Evolutionary conservation across 2,888 invertebrate species (phyloP).

Genomic region (Nomada goodeniana): DNA sequence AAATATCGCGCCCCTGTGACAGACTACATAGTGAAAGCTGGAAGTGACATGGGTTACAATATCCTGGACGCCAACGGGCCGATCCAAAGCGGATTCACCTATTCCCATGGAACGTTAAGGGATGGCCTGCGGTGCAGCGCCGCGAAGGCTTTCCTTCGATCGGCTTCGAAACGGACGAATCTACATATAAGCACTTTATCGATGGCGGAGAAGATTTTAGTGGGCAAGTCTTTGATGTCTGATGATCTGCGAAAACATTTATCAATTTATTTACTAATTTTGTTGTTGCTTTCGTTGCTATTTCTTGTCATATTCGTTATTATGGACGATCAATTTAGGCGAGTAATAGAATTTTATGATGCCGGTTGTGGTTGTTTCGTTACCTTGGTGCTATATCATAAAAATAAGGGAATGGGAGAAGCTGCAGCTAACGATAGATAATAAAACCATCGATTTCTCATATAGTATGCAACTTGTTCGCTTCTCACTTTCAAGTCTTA

Average conservation of each 20-base stretch:
- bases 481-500: too few relatives aligned
- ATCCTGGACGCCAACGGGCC: constrained; percentile 91
- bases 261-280: not conserved
- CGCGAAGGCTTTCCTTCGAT: constrained; percentile 92
- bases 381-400: too few relatives aligned
- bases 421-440: too few relatives aligned
- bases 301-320: not conserved
- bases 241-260: not conserved
- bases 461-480: too few relatives aligned
- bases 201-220: constrained; percentile 89
- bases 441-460: too few relatives aligned
- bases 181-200: constrained; percentile 90
- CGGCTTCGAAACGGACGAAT: constrained; percentile 88
- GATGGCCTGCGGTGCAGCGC: constrained; percentile 93
- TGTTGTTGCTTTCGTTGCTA: not conserved
- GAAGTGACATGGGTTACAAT: constrained; percentile 89
- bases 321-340: not conserved
- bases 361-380: too few relatives aligned
- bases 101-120: constrained; percentile 91
- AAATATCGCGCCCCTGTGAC: constrained; percentile 89
- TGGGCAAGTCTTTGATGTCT: not conserved
- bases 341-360: too few relatives aligned
- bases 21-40: constrained; percentile 89
- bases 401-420: too few relatives aligned
- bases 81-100: constrained; percentile 91